These are phyloP conservation scores for Orthosia cruda DNA, from an alignment of 2,888 invertebrate species.

Conservation along the genomic window DNA sequence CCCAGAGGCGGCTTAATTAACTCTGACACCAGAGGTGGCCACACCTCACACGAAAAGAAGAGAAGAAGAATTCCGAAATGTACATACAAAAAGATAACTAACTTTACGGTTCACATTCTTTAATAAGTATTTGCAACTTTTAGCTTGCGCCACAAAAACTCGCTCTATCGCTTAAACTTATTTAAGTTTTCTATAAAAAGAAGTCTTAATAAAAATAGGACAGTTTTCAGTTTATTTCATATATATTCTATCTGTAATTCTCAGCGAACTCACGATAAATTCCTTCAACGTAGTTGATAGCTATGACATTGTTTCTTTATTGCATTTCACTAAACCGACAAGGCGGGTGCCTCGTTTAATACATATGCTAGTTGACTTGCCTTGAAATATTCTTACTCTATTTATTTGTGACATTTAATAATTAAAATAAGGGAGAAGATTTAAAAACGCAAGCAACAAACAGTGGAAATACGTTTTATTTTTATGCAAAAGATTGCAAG, in stretches of 20 bases:
- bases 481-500: no score
- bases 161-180: no score
- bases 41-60: no score
- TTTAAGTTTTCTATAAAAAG: background rate
- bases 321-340: conserved; percentile 28
- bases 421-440: background rate
- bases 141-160: background rate
- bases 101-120: no score
- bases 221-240: background rate
- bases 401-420: background rate
- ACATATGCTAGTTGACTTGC: conserved; percentile 18
- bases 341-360: conserved; percentile 43
- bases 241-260: background rate
- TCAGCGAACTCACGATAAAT: background rate
- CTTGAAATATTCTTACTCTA: background rate
- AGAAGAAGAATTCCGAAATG: no score
- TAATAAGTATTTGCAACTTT: no score
- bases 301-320: conserved; percentile 38
- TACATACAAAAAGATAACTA: no score
- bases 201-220: no score
- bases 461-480: no score
- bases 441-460: background rate
- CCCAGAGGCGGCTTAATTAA: no score
- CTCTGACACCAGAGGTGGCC: no score
- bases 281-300: conserved; percentile 19